These are phyloP conservation scores for Caenorhabditis briggsae DNA, from an alignment of 1,140 invertebrate species.

Conservation along the genomic window DNA sequence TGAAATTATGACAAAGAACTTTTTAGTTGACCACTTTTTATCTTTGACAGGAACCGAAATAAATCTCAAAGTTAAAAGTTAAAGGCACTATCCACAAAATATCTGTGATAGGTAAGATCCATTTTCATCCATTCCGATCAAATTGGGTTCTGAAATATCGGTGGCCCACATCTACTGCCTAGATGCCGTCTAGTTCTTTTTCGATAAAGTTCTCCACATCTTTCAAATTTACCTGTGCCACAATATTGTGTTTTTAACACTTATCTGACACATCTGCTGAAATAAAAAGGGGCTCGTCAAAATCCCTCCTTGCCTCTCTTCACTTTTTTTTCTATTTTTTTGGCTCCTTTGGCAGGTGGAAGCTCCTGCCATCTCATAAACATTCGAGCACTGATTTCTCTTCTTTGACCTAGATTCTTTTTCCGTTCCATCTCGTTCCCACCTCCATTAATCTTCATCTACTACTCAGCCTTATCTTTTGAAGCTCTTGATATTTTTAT, in stretches of 20 bases:
- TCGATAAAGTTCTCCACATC: background rate
- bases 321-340: background rate
- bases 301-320: background rate
- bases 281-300: slow-evolving; percentile 10
- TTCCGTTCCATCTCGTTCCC: slow-evolving; percentile 15
- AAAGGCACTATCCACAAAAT: no score
- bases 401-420: slow-evolving; percentile 24
- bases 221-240: background rate
- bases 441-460: slow-evolving; percentile 21
- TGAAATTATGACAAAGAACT: no score
- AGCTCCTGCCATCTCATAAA: slow-evolving; percentile 13
- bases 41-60: no score
- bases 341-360: background rate
- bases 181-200: no score
- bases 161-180: no score
- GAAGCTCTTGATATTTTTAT: slow-evolving; percentile 32
- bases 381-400: background rate
- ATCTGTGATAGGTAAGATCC: no score
- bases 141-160: background rate
- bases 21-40: no score
- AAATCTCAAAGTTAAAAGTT: no score
- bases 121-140: background rate
- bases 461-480: no score
- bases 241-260: background rate
- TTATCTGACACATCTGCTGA: slow-evolving; percentile 46